Percentiles rank a stretch among this genome's conserved stretches.
Conservation (phyloP, 2,113 vertebrate genomes). For the Sinocyclocheilus maitianheensis region DNA sequence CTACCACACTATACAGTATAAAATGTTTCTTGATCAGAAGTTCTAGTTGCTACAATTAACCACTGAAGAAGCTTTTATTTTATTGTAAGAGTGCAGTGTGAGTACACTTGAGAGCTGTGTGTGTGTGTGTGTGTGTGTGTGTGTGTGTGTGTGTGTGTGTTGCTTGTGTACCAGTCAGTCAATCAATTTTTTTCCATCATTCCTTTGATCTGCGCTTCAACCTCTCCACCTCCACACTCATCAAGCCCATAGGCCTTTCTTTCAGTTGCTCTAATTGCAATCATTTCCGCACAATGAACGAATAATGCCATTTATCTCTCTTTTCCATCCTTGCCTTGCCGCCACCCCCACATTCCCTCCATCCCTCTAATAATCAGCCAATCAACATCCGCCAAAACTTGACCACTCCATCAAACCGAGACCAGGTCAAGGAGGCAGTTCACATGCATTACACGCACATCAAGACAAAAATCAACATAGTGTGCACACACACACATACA, state of each 20-base stretch:
- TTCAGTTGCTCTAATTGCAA: constrained; percentile 49
- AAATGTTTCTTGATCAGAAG: background rate
- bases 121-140: too few species aligned
- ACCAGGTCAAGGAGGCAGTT: constrained; percentile 6
- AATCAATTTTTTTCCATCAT: constrained; percentile 19
- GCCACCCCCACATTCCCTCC: background rate
- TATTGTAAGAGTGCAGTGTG: background rate
- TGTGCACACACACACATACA: background rate
- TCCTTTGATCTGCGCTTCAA: constrained; percentile 31
- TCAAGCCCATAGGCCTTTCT: constrained; percentile 21
- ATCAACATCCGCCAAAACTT: constrained; percentile 13
- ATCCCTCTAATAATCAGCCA: constrained; percentile 33
- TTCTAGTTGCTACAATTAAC: background rate
- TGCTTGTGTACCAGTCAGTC: background rate
- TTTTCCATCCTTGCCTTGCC: background rate
- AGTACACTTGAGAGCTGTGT: background rate
- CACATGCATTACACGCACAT: background rate
- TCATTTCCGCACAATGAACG: constrained; percentile 38
- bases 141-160: too few species aligned
- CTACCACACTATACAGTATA: too few species aligned
- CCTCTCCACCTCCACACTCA: constrained; percentile 21
- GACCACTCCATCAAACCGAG: constrained; percentile 6
- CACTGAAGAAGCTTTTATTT: background rate
- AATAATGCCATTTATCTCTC: constrained; percentile 28
- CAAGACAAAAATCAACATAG: background rate